phyloP scores from a whole-genome alignment of 2,888 invertebrate species.

The Cactoblastis cactorum region DNA sequence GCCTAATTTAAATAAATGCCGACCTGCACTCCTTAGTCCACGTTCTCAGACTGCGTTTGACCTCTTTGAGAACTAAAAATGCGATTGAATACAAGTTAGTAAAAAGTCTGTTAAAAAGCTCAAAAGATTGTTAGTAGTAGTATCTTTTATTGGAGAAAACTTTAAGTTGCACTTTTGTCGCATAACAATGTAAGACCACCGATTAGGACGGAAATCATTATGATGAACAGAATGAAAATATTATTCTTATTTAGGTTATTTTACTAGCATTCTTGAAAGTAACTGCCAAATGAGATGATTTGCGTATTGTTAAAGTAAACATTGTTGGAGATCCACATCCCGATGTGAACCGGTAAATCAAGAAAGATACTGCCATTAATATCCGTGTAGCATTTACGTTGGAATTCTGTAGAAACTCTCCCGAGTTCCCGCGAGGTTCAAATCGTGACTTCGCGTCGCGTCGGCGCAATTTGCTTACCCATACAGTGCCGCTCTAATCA shows the following conservation, averaged over 20 bases:
- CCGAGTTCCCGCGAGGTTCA: constrained; percentile 74
- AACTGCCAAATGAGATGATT: constrained; percentile 10
- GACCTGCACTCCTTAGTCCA: constrained; percentile 40
- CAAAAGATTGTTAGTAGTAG: neutral
- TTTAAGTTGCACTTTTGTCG: neutral
- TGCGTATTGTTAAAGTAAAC: constrained; percentile 18
- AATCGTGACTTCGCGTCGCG: constrained; percentile 75
- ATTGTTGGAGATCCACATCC: constrained; percentile 22
- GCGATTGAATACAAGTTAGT: neutral
- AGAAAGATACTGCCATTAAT: constrained; percentile 64
- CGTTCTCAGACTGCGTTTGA: constrained; percentile 36
- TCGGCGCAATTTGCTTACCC: constrained; percentile 78
- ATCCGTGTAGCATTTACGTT: constrained; percentile 71
- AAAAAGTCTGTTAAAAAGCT: neutral
- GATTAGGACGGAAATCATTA: neutral
- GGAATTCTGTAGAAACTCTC: constrained; percentile 74
- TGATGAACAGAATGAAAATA: neutral
- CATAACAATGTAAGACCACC: too few relatives aligned
- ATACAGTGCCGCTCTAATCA: constrained; percentile 76
- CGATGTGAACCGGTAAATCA: constrained; percentile 37
- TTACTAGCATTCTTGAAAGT: neutral
- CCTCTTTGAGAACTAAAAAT: constrained; percentile 45
- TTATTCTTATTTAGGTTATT: neutral
- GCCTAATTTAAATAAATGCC: constrained; percentile 69
- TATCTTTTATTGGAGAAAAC: neutral